These are phyloP conservation scores for Nyctereutes procyonoides DNA, from an alignment of 2,113 vertebrate genomes.

Conservation along the genomic window DNA sequence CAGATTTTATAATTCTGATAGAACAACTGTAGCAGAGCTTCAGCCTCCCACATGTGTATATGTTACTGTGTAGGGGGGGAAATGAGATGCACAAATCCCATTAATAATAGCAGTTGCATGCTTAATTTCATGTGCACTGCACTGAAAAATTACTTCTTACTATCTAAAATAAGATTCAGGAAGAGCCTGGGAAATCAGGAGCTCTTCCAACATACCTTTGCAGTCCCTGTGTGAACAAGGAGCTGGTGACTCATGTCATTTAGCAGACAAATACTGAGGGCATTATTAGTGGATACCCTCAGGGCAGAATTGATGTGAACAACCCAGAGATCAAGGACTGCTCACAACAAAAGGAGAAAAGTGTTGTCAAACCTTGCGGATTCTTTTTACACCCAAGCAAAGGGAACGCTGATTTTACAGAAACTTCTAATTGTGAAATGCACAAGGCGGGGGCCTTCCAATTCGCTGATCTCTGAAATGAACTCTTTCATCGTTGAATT, in stretches of 20 bases:
- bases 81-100: conserved; percentile 59
- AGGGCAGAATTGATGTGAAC: not conserved
- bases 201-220: conserved; percentile 20
- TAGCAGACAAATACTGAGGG: not conserved
- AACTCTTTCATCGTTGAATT: not conserved
- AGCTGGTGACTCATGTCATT: not conserved
- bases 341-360: not conserved
- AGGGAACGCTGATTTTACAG: not conserved
- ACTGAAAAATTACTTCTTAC: conserved; percentile 79
- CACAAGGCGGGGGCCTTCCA: not conserved
- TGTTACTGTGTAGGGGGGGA: not conserved
- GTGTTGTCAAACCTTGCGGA: not conserved
- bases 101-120: conserved; percentile 76
- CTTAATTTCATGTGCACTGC: conserved; percentile 78
- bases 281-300: not conserved
- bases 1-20: conserved; percentile 65
- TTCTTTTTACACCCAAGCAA: conserved; percentile 35
- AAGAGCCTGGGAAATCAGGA: conserved; percentile 61
- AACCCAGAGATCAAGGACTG: conserved; percentile 41
- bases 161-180: conserved; percentile 71
- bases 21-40: conserved; percentile 47
- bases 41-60: conserved; percentile 56
- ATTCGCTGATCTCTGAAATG: not conserved
- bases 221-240: not conserved
- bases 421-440: conserved; percentile 15